Evolutionary conservation across 2,113 vertebrate genomes (phyloP).

Genomic region (Dipodomys stephensi): DNA sequence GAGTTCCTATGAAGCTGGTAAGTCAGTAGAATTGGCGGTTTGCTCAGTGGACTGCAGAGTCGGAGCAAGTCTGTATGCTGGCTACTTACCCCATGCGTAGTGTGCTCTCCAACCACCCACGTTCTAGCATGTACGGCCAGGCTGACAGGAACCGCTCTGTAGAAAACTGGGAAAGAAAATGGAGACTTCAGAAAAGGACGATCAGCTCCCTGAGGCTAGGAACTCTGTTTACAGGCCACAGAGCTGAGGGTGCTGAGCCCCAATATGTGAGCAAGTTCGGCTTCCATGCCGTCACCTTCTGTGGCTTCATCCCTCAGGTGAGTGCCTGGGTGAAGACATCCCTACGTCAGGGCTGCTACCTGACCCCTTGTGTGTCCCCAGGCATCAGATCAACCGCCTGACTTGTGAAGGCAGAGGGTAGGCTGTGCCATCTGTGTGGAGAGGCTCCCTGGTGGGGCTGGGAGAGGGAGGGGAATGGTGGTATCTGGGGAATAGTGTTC

Average conservation of each 20-base stretch:
- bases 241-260: conserved; percentile 81
- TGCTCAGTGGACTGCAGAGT: too few species aligned
- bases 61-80: too few species aligned
- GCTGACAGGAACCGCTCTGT: neutral
- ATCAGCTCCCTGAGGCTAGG: neutral
- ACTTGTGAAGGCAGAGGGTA: neutral
- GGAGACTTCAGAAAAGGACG: neutral
- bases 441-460: neutral
- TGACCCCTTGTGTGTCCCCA: neutral
- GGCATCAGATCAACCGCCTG: too few species aligned
- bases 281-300: conserved; percentile 92
- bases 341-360: neutral
- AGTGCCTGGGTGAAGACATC: neutral
- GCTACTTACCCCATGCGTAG: neutral
- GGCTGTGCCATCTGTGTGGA: neutral
- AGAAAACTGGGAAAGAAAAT: too few species aligned
- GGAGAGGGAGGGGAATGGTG: neutral
- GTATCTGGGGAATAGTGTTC: neutral
- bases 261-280: conserved; percentile 90
- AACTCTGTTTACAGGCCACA: conserved; percentile 86
- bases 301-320: conserved; percentile 95
- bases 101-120: neutral
- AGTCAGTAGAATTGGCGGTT: neutral
- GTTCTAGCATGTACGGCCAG: neutral
- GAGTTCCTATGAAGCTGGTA: neutral